Evolutionary conservation across 2,888 invertebrate genomes (phyloP), one percentile per base, ranked within the genome.

Genomic region (Caenorhabditis sp.): DNA sequence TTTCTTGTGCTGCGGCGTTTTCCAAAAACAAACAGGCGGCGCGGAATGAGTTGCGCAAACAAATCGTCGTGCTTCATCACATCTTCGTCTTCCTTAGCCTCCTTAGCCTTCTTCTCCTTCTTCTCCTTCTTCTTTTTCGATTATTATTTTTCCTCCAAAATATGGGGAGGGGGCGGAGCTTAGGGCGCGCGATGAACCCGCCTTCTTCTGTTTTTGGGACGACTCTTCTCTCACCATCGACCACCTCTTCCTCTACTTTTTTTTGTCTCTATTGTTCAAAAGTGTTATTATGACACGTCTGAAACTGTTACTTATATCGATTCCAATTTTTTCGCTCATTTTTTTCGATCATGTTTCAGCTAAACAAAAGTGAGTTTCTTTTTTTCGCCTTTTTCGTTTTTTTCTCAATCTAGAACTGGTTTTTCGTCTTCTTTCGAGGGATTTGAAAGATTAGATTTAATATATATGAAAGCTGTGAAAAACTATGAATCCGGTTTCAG

Each of bases 401-500:
- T 43, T 23, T 43, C 19, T 43, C 6, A 1, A 31, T 61, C 10
- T 5, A 26, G 26, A 37, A 50, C 21, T 31, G 19, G 37, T 37
- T 55, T 21, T 0, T 21, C n/a, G n/a, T n/a, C n/a, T n/a, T n/a
- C n/a, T 43, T 24, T 31, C 10, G 23, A 24, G 17, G 17, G 17
- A 43, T 31, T 31, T 31, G 17, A 43, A 17, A 43, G 43, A 43
- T 43, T 43, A 43, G 43, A 43, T 43, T 43, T 43, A 12, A 43
- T 43, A n/a, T n/a, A n/a, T n/a, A n/a, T n/a, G n/a, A n/a, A 43
- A 43, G 43, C 43, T 43, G 43, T 43, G 14, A 43, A 43, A 43
- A 43, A 43, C 3, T 17, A 31, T 27, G 21, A 51, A 51, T 51
- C 51, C 51, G 51, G 51, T 51, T 51, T 51, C 57, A 81, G 81